Evolutionary conservation across 2,888 invertebrate genomes (phyloP).

Genomic region (Chirona hameri): DNA sequence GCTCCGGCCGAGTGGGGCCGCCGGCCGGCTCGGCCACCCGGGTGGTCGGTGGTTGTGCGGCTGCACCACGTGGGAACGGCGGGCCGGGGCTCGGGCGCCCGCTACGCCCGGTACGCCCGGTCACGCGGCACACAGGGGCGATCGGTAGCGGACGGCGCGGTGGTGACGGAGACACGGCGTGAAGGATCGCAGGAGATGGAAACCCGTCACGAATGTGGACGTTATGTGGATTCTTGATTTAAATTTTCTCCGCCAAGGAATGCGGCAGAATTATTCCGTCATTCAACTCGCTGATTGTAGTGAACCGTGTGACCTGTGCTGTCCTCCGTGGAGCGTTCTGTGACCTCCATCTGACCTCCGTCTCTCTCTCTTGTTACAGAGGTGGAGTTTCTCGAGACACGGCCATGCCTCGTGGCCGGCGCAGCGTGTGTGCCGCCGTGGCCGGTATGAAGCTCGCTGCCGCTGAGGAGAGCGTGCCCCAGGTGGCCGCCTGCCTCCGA

Average conservation of each 20-base stretch:
- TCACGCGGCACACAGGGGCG: no score
- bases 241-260: no score
- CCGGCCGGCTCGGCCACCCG: not conserved
- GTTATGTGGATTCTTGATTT: no score
- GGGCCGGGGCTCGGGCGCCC: not conserved
- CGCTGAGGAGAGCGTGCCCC: not conserved
- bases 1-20: not conserved
- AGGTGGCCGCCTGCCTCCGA: constrained; percentile 6
- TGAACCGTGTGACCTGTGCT: no score
- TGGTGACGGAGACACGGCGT: no score
- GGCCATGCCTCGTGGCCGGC: not conserved
- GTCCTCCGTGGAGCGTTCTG: not conserved
- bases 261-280: no score
- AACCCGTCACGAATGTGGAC: no score
- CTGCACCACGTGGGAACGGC: not conserved
- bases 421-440: constrained; percentile 25
- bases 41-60: not conserved
- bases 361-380: not conserved
- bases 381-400: constrained; percentile 2
- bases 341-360: not conserved
- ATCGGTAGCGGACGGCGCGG: no score
- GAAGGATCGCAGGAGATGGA: no score
- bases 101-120: no score
- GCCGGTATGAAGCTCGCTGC: constrained; percentile 14
- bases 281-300: no score